phyloP scores from a whole-genome alignment of 2,888 invertebrate species.

The Idaea dimidiata region DNA sequence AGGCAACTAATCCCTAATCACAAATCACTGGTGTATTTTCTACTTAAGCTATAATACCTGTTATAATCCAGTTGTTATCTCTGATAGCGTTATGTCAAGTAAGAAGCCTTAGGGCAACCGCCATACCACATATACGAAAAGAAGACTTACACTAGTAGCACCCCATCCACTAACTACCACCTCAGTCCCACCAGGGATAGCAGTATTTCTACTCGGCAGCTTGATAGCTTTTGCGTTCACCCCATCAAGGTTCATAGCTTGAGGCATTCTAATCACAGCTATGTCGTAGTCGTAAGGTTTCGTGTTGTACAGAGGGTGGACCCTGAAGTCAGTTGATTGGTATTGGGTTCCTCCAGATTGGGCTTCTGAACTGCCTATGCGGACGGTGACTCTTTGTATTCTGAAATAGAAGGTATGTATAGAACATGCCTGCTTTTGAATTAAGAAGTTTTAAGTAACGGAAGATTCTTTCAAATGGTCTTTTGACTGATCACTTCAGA shows the following conservation, averaged over 20 bases:
- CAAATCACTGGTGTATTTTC: no score
- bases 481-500: no score
- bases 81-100: neutral
- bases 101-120: no score
- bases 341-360: conserved; percentile 64
- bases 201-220: conserved; percentile 34
- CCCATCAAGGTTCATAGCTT: conserved; percentile 52
- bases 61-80: no score
- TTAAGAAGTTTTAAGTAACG: conserved; percentile 2
- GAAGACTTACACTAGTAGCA: conserved; percentile 51
- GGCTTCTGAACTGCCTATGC: conserved; percentile 61
- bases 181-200: conserved; percentile 40
- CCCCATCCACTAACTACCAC: conserved; percentile 65
- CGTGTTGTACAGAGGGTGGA: conserved; percentile 62
- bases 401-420: conserved; percentile 37
- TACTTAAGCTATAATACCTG: no score
- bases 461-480: neutral
- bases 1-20: no score
- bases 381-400: conserved; percentile 42
- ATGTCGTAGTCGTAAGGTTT: conserved; percentile 68
- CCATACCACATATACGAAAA: neutral
- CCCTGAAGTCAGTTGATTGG: conserved; percentile 38
- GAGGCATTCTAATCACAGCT: conserved; percentile 52
- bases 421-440: neutral
- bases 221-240: conserved; percentile 40